Evolutionary conservation across 2,113 vertebrate genomes (phyloP).

Genomic region (Pycnonotus jocosus): DNA sequence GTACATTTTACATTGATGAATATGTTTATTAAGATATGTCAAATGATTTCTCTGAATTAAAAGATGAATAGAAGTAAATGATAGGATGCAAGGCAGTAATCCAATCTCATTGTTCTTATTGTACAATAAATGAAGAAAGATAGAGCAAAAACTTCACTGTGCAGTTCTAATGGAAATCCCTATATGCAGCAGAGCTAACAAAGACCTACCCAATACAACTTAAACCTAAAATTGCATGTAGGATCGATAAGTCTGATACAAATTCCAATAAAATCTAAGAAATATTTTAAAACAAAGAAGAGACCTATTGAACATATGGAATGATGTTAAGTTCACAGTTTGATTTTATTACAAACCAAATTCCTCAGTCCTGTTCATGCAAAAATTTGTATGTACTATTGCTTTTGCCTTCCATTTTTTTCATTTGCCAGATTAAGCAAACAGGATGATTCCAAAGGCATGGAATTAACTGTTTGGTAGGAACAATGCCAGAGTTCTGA

Average conservation of each 20-base stretch:
- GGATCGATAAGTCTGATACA: neutral
- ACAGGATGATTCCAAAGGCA: neutral
- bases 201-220: neutral
- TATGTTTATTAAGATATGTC: constrained; percentile 47
- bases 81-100: constrained; percentile 32
- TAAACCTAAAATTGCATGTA: neutral
- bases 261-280: neutral
- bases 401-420: neutral
- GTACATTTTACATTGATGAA: neutral
- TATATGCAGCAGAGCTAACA: neutral
- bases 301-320: neutral
- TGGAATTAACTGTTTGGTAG: neutral
- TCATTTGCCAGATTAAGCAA: neutral
- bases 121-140: constrained; percentile 9
- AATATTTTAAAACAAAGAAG: neutral
- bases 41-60: constrained; percentile 42
- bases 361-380: neutral
- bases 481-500: neutral
- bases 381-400: neutral
- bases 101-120: constrained; percentile 18
- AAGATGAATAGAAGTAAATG: constrained; percentile 20
- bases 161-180: neutral
- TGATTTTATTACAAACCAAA: neutral
- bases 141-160: neutral
- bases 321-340: neutral